Evolutionary conservation across 2,888 invertebrate species (phyloP).

Genomic region (Scaptomyza caliginosa): DNA sequence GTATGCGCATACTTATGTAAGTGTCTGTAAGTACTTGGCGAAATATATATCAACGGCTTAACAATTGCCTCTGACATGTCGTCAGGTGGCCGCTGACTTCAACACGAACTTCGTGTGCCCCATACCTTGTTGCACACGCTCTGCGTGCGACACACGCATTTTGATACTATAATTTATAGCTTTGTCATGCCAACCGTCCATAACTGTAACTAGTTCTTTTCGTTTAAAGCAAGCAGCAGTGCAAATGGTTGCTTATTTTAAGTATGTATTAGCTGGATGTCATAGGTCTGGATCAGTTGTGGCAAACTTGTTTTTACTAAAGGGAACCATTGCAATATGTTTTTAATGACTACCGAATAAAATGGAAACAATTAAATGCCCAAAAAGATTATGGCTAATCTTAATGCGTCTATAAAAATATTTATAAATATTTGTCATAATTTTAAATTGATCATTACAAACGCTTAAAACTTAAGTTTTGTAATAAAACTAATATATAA

Average conservation of each 20-base stretch:
- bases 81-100: conserved; percentile 69
- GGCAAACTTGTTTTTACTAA: conserved; percentile 6
- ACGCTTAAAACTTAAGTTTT: too few relatives aligned
- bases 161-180: conserved; percentile 79
- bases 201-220: conserved; percentile 68
- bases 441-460: too few relatives aligned
- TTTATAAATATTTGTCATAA: neutral
- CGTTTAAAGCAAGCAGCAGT: neutral
- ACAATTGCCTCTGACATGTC: conserved; percentile 73
- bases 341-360: neutral
- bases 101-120: conserved; percentile 17
- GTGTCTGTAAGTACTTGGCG: conserved; percentile 16
- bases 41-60: conserved; percentile 76
- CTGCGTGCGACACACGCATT: conserved; percentile 56
- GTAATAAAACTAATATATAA: too few relatives aligned
- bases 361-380: neutral
- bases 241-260: conserved; percentile 1
- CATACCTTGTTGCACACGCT: neutral
- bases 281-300: conserved; percentile 10
- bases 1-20: conserved; percentile 4
- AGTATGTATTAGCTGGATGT: conserved; percentile 3
- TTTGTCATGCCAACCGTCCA: conserved; percentile 70
- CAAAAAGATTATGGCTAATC: neutral
- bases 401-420: neutral
- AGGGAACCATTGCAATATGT: neutral